Evolutionary conservation across 2,113 vertebrate genomes (phyloP).

Genomic region (Ariopsis seemanni): DNA sequence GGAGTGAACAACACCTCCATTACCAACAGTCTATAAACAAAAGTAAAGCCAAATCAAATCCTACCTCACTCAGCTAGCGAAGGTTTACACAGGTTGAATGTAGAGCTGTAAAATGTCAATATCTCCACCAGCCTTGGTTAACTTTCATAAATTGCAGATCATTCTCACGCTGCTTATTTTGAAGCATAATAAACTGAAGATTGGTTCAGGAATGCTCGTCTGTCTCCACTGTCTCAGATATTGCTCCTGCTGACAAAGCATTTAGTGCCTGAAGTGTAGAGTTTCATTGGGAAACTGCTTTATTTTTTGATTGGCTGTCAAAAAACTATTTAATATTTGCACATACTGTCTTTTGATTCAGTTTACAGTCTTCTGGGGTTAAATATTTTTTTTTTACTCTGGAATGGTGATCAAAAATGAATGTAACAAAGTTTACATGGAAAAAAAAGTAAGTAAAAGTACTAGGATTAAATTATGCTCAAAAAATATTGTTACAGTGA

Average conservation of each 20-base stretch:
- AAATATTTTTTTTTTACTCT: background rate
- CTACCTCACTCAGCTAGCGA: background rate
- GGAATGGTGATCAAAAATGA: background rate
- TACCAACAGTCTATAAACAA: background rate
- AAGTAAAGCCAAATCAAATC: background rate
- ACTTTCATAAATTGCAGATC: background rate
- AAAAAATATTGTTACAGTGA: background rate
- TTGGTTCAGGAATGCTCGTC: background rate
- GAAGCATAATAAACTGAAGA: background rate
- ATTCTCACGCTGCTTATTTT: background rate
- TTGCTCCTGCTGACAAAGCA: background rate
- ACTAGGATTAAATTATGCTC: background rate
- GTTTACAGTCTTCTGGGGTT: background rate
- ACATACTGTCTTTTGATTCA: background rate
- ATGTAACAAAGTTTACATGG: background rate
- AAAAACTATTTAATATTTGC: background rate
- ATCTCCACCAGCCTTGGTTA: background rate
- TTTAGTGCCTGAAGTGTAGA: background rate
- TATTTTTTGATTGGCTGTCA: background rate
- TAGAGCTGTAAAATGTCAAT: background rate
- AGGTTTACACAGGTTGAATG: background rate
- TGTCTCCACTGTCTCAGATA: background rate
- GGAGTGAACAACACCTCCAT: background rate
- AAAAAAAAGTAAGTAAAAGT: background rate
- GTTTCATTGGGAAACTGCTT: background rate